Conservation (phyloP, 2,888 invertebrate genomes). For the Drosophila eohydei region DNA sequence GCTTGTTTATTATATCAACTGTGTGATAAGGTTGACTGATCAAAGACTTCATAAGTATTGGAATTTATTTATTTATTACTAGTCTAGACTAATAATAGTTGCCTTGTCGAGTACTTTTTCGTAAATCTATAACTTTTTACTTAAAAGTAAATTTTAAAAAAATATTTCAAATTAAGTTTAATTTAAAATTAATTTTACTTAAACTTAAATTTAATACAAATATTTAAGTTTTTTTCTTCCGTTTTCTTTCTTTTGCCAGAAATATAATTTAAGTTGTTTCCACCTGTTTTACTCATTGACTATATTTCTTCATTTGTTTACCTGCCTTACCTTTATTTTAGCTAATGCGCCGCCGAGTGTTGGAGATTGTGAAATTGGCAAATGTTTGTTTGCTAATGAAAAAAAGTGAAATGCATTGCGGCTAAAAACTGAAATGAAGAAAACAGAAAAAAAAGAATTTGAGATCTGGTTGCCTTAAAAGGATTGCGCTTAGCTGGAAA, state of each 20-base stretch:
- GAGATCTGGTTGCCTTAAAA: constrained; percentile 51
- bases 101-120: not conserved
- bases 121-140: not conserved
- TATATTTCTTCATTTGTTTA: constrained; percentile 2
- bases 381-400: constrained; percentile 42
- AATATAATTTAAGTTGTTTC: too few species aligned
- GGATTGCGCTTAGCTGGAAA: constrained; percentile 68
- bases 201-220: too few species aligned
- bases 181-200: too few species aligned
- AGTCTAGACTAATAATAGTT: not conserved
- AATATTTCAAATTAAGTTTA: not conserved
- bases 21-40: not conserved
- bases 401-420: constrained; percentile 56
- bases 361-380: constrained; percentile 50
- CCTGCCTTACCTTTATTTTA: constrained; percentile 1
- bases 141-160: not conserved
- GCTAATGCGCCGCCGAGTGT: constrained; percentile 1
- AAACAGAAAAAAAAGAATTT: constrained; percentile 56
- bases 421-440: constrained; percentile 20
- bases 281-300: not conserved
- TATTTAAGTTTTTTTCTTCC: too few species aligned
- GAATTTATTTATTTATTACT: not conserved
- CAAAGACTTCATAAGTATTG: not conserved
- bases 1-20: not conserved
- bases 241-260: too few species aligned